Conservation (phyloP, 2,797 vertebrate species). For the Geotria australis region DNA sequence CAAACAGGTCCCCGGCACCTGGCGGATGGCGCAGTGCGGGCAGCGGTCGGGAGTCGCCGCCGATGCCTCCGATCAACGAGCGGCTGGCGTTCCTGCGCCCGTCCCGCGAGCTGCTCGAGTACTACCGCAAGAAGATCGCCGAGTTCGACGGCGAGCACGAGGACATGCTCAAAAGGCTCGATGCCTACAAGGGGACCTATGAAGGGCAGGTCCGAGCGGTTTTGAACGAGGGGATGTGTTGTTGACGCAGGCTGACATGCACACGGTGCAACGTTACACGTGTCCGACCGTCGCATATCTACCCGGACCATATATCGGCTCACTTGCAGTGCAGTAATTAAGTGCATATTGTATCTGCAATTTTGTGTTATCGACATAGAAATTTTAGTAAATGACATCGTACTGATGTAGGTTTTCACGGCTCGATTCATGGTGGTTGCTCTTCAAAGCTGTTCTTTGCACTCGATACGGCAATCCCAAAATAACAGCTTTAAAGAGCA, state of each 20-base stretch:
- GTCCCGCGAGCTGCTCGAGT: constrained; percentile 57
- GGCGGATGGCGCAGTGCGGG: background rate
- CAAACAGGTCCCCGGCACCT: too few species aligned
- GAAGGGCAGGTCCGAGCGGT: constrained; percentile 30
- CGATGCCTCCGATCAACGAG: constrained; percentile 37
- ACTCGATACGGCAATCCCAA: too few species aligned
- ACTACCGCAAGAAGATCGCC: constrained; percentile 49
- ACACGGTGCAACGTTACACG: too few species aligned
- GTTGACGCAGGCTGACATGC: too few species aligned
- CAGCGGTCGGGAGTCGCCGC: constrained; percentile 13
- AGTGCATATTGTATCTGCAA: background rate
- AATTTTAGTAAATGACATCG: too few species aligned
- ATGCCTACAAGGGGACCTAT: constrained; percentile 27
- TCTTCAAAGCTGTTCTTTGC: too few species aligned
- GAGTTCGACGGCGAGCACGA: constrained; percentile 58
- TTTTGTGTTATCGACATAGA: background rate
- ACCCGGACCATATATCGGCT: too few species aligned
- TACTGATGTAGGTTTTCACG: too few species aligned
- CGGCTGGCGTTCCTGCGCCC: constrained; percentile 35
- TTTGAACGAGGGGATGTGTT: background rate
- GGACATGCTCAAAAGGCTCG: constrained; percentile 39
- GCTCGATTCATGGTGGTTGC: too few species aligned
- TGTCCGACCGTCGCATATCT: too few species aligned
- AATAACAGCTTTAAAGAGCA: too few species aligned
- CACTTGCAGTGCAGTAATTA: background rate